Evolutionary conservation across 2,888 invertebrate genomes (phyloP).

Genomic region (Melanostoma mellinum): DNA sequence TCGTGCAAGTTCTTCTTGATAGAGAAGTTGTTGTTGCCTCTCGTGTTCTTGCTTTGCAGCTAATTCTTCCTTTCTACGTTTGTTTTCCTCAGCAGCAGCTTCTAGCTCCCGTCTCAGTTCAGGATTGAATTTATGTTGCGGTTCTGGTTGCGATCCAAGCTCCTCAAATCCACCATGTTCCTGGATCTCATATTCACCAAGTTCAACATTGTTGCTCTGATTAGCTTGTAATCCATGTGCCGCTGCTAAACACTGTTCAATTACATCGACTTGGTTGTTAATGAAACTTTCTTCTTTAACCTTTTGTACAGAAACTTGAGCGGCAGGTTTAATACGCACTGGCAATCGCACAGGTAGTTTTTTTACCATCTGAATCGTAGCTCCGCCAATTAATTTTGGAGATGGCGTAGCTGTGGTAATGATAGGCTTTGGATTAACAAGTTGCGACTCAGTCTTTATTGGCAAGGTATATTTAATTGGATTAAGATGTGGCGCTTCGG

Average conservation of each 20-base stretch:
- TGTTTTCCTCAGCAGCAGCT: slow-evolving; percentile 30
- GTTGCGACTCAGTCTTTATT: slow-evolving; percentile 66
- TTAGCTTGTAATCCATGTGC: slow-evolving; percentile 48
- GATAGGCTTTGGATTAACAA: slow-evolving; percentile 61
- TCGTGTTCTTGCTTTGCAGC: slow-evolving; percentile 63
- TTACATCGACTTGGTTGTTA: slow-evolving; percentile 60
- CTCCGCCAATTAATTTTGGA: slow-evolving; percentile 74
- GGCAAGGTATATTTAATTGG: too few species aligned
- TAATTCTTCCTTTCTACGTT: slow-evolving; percentile 41
- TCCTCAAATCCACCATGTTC: slow-evolving; percentile 22
- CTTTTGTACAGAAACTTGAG: neutral
- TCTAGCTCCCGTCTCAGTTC: slow-evolving; percentile 22
- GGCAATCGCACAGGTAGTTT: slow-evolving; percentile 61
- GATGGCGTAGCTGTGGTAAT: slow-evolving; percentile 68
- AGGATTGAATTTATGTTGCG: slow-evolving; percentile 62
- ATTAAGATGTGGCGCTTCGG: slow-evolving; percentile 66
- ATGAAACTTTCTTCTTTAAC: slow-evolving; percentile 27
- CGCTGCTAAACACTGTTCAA: slow-evolving; percentile 60
- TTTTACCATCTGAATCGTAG: slow-evolving; percentile 80
- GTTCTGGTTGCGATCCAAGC: slow-evolving; percentile 20
- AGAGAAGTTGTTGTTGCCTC: slow-evolving; percentile 29
- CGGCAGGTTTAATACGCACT: neutral
- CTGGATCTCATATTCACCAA: slow-evolving; percentile 42
- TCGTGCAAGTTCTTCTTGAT: slow-evolving; percentile 31
- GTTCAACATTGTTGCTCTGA: slow-evolving; percentile 26